These are phyloP conservation scores for Drosophila ironensis DNA, from an alignment of 1,140 invertebrate genomes.

Conservation along the genomic window DNA sequence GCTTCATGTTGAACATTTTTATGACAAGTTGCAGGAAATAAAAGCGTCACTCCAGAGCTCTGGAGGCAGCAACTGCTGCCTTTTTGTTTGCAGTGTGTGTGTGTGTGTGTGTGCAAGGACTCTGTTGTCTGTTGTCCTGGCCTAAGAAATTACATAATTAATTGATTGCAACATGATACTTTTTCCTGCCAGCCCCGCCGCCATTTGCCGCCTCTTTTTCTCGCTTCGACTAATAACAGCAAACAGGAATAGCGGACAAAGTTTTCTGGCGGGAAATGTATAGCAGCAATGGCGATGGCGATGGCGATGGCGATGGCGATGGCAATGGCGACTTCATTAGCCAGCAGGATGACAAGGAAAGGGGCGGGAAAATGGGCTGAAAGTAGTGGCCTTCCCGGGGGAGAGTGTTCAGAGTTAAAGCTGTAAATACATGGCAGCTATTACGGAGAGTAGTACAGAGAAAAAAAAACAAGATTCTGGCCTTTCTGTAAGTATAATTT, in stretches of 20 bases:
- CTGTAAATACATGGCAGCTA: conserved; percentile 18
- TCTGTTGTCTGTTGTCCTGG: too few species aligned
- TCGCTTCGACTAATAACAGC: conserved; percentile 5
- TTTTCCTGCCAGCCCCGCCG: background rate
- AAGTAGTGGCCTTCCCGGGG: background rate
- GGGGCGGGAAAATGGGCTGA: background rate
- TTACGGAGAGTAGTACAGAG: too few species aligned
- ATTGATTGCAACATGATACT: conserved; percentile 61
- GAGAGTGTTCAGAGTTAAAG: conserved; percentile 18
- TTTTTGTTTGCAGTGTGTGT: conserved; percentile 1
- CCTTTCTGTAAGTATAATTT: too few species aligned
- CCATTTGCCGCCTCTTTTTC: background rate
- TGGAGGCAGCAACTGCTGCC: background rate
- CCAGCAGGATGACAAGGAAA: background rate
- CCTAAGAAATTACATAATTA: conserved; percentile 62
- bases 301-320: conserved; percentile 15
- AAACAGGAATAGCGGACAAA: conserved; percentile 27
- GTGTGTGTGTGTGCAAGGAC: too few species aligned
- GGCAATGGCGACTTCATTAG: conserved; percentile 52
- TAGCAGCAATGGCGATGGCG: background rate
- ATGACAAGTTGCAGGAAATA: too few species aligned
- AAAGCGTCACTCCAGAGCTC: too few species aligned
- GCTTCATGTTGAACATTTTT: too few species aligned
- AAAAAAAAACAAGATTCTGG: too few species aligned
- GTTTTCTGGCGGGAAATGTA: too few species aligned